phyloP scores from a whole-genome alignment of 1,140 invertebrate species.

The Acromyrmex echinatior region DNA sequence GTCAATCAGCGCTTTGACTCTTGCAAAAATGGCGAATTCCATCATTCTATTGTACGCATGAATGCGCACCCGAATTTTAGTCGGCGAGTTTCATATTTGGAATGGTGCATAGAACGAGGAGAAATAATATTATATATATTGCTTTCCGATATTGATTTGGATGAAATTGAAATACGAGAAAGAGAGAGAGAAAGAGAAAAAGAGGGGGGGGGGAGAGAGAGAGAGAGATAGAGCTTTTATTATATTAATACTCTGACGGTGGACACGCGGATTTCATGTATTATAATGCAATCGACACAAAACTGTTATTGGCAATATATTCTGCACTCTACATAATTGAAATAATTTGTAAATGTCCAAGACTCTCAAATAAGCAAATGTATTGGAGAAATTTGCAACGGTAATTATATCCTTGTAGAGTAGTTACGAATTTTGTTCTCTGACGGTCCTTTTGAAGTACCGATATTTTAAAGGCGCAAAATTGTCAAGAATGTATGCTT shows the following conservation, averaged over 20 bases:
- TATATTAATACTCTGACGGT: slow-evolving; percentile 42
- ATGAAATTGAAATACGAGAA: slow-evolving; percentile 48
- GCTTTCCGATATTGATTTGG: slow-evolving; percentile 52
- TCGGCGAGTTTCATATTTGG: slow-evolving; percentile 18
- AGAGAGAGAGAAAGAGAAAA: no score
- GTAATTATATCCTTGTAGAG: slow-evolving; percentile 5
- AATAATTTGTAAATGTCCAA: slow-evolving; percentile 41
- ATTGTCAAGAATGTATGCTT: neutral
- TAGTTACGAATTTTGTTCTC: neutral
- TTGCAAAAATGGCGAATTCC: slow-evolving; percentile 17
- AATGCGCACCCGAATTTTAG: slow-evolving; percentile 14
- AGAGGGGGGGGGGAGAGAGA: neutral
- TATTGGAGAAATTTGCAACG: neutral
- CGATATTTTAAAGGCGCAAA: neutral
- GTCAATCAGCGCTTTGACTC: slow-evolving; percentile 30
- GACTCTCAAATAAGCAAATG: slow-evolving; percentile 23
- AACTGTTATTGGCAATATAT: slow-evolving; percentile 53
- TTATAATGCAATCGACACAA: slow-evolving; percentile 53
- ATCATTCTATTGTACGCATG: slow-evolving; percentile 11
- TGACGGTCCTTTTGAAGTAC: neutral
- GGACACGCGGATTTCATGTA: slow-evolving; percentile 27
- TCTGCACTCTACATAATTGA: slow-evolving; percentile 48
- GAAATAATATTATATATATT: slow-evolving; percentile 57
- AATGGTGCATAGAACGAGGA: neutral
- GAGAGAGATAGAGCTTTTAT: slow-evolving; percentile 23